These are phyloP conservation scores for Cyclopterus lumpus DNA, from an alignment of 2,797 vertebrate genomes.

Conservation along the genomic window DNA sequence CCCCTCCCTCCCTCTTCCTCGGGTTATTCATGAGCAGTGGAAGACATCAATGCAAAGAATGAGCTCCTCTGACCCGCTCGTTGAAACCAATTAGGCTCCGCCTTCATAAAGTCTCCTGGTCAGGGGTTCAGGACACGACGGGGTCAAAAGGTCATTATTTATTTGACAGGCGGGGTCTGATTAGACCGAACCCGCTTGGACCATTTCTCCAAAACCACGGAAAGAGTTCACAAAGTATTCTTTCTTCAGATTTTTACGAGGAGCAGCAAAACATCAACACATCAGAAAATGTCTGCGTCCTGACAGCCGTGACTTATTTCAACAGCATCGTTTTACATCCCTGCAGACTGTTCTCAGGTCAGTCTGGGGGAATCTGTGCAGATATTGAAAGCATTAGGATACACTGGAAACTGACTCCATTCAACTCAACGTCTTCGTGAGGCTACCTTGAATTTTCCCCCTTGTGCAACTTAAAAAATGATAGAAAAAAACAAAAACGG, in stretches of 20 bases:
- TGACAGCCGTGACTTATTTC: conserved; percentile 9
- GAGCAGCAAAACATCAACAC: not conserved
- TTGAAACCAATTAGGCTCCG: conserved; percentile 46
- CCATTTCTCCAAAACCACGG: not conserved
- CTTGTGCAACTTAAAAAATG: no score
- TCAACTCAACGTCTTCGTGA: not conserved
- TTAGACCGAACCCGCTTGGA: not conserved
- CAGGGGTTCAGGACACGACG: conserved; percentile 4
- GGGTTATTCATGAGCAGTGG: conserved; percentile 33
- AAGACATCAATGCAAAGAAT: conserved; percentile 56
- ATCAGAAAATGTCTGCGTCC: not conserved
- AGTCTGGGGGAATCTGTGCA: not conserved
- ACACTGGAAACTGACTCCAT: no score
- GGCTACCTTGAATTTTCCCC: not conserved
- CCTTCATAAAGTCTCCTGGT: conserved; percentile 16
- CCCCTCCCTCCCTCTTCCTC: conserved; percentile 42
- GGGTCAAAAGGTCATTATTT: conserved; percentile 26
- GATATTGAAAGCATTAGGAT: not conserved
- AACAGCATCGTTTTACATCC: not conserved
- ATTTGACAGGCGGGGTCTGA: conserved; percentile 4
- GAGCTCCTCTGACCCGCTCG: conserved; percentile 31
- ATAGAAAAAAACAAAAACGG: no score
- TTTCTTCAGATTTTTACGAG: not conserved
- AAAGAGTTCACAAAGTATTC: not conserved
- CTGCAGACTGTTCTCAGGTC: not conserved